Evolutionary conservation across 2,113 vertebrate species (phyloP).

Genomic region (Petrocephalus microphthalmus): DNA sequence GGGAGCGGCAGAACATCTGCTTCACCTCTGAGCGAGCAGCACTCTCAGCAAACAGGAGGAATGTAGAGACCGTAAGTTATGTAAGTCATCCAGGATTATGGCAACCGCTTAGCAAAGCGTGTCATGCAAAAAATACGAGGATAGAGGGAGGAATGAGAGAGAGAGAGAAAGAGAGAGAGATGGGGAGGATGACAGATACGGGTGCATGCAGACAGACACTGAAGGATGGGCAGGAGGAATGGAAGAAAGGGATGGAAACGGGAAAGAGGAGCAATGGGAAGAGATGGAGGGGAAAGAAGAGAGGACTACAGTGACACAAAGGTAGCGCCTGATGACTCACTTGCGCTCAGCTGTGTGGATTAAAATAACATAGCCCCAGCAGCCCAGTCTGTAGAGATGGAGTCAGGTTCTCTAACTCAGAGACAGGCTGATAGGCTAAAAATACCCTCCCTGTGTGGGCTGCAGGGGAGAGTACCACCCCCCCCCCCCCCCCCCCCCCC

Average conservation of each 20-base stretch:
- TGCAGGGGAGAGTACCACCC: conserved; percentile 26
- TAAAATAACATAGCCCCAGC: conserved; percentile 65
- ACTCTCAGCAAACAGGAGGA: neutral
- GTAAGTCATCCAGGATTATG: conserved; percentile 10
- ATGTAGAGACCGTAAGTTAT: neutral
- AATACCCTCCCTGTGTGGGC: conserved; percentile 63
- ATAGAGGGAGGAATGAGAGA: conserved; percentile 22
- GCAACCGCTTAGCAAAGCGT: conserved; percentile 15
- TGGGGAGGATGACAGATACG: neutral
- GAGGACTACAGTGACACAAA: conserved; percentile 56
- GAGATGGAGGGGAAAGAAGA: conserved; percentile 41
- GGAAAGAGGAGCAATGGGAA: conserved; percentile 18
- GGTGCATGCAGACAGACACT: conserved; percentile 2
- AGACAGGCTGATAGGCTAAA: conserved; percentile 65
- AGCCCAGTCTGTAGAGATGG: conserved; percentile 63
- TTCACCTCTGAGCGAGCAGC: neutral
- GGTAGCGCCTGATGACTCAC: conserved; percentile 67
- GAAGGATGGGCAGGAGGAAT: neutral
- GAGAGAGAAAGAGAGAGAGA: conserved; percentile 20
- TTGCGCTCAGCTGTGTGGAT: conserved; percentile 58
- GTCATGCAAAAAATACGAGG: conserved; percentile 28
- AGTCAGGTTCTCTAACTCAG: conserved; percentile 59
- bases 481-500: conserved; percentile 11
- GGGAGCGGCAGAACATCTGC: neutral
- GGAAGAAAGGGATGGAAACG: neutral